Evolutionary conservation across 2,797 vertebrate genomes (phyloP), one percentile per base, ranked within the genome.

Genomic region (Tragelaphus oryx): DNA sequence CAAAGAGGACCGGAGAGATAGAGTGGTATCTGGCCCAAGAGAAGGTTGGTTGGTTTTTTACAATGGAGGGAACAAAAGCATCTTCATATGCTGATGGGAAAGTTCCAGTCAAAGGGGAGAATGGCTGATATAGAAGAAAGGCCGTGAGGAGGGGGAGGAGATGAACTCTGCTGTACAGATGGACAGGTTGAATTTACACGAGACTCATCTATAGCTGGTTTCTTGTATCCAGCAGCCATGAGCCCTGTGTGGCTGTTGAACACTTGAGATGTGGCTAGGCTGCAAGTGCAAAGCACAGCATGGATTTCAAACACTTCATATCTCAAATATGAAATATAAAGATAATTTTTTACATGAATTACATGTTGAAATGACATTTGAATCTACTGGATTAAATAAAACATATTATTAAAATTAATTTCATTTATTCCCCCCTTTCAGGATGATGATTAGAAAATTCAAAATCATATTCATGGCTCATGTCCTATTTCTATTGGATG

Each of bases 111-210:
- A 68, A 44, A 57, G 33, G 3, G 28, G 17, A 13, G 18, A 75
- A 41, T 7, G 13, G 37, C 14, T 57, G 17, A 60, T 33, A 37
- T 1, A 30, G 71, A 59, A 55, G 71, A 24, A 6, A 44, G 3
- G 44, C 0, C 0, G 0, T 48, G 30, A 8, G 13, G 33, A 54
- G 14, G 5, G 68, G 3, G 50, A 12, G 17, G n/a, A 65, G 17
- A 65, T 65, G 62, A 65, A 65, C n/a, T 33, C 17, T 65, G n/a
- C 17, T 33, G 30, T 37, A n/a, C 68, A 50, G 84, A 26, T 26
- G 37, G 46, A 75, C 48, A 26, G 37, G 10, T 0, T 30, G 37
- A 17, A 10, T 62, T 79, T 41, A 37, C 13, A 37, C 0, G 1
- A 5, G 44, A 20, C 46, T 94, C 46, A 12, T 74, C 30, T 16